Percentiles rank a stretch among this genome's conserved stretches.
phyloP scores from a whole-genome alignment of 2,888 invertebrate species.

The Eristalinus aeneus region DNA sequence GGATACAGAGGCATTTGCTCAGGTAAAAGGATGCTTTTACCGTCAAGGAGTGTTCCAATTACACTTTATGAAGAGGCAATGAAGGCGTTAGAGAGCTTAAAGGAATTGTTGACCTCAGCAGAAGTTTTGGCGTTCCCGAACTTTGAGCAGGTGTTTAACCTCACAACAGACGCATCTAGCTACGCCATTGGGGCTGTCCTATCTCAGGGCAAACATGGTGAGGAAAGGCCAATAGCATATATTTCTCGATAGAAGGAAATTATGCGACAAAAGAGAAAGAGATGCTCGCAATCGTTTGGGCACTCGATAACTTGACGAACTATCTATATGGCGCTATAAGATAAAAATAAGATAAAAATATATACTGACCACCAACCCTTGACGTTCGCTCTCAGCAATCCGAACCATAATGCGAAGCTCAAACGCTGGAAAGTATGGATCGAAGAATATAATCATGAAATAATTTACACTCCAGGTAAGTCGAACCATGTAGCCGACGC shows the following conservation, averaged over 20 bases:
- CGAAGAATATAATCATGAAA: not conserved
- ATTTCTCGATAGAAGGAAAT: not conserved
- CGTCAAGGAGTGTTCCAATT: too few relatives aligned
- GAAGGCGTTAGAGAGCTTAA: too few relatives aligned
- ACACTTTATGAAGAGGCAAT: too few relatives aligned
- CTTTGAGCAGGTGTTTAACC: too few relatives aligned
- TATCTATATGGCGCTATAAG: conserved; percentile 54
- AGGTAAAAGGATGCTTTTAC: too few relatives aligned
- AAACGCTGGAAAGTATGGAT: conserved; percentile 4
- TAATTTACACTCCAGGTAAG: not conserved
- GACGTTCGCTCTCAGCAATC: conserved; percentile 24
- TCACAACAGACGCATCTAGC: too few relatives aligned
- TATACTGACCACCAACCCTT: conserved; percentile 48
- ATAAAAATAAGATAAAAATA: conserved; percentile 37
- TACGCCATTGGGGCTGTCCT: too few relatives aligned
- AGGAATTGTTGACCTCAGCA: too few relatives aligned
- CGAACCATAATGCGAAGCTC: conserved; percentile 39
- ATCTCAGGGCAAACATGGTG: too few relatives aligned
- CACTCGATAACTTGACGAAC: conserved; percentile 35
- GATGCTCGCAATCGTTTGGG: conserved; percentile 24
- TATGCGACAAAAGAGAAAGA: conserved; percentile 45
- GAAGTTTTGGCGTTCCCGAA: too few relatives aligned
- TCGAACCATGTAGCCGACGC: not conserved
- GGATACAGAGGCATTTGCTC: too few relatives aligned
- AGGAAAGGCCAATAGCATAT: not conserved